Percentiles rank a stretch among this genome's conserved stretches.
These are phyloP conservation scores for Cantharis lateralis DNA, from an alignment of 2,888 invertebrate genomes.

Conservation along the genomic window DNA sequence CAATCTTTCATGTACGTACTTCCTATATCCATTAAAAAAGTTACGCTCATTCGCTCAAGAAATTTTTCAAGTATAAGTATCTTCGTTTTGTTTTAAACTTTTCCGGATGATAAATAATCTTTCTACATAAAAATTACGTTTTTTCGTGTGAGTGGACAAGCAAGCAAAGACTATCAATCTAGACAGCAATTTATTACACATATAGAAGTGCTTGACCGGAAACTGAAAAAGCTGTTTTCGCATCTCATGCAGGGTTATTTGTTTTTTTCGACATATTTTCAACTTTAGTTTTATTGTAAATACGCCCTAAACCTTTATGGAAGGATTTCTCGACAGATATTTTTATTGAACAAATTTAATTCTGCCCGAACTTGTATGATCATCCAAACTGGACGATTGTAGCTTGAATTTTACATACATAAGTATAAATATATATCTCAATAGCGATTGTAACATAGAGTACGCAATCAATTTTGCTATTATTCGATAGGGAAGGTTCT, in stretches of 20 bases:
- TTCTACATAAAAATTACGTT: constrained; percentile 19
- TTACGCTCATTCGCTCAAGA: background rate
- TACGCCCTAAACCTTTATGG: background rate
- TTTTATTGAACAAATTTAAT: background rate
- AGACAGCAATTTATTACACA: constrained; percentile 26
- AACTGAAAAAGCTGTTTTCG: constrained; percentile 31
- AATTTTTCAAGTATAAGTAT: background rate
- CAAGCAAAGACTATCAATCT: constrained; percentile 29
- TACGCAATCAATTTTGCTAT: constrained; percentile 57
- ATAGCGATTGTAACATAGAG: constrained; percentile 53
- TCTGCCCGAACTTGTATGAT: background rate
- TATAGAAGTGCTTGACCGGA: constrained; percentile 31
- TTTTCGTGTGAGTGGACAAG: constrained; percentile 21
- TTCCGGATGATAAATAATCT: constrained; percentile 6
- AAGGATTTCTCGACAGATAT: background rate
- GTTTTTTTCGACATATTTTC: constrained; percentile 15
- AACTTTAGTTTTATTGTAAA: constrained; percentile 3
- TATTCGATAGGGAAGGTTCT: constrained; percentile 48
- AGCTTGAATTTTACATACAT: constrained; percentile 27
- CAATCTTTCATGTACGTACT: background rate
- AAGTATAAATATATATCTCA: constrained; percentile 50
- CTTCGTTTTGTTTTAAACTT: background rate
- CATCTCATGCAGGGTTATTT: constrained; percentile 16
- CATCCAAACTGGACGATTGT: constrained; percentile 8
- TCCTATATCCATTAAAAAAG: background rate